A percentile compares a stretch with the other conserved stretches of the same genome.
phyloP scores from a whole-genome alignment of 1,140 invertebrate species.

The Drosophila sechellia region DNA sequence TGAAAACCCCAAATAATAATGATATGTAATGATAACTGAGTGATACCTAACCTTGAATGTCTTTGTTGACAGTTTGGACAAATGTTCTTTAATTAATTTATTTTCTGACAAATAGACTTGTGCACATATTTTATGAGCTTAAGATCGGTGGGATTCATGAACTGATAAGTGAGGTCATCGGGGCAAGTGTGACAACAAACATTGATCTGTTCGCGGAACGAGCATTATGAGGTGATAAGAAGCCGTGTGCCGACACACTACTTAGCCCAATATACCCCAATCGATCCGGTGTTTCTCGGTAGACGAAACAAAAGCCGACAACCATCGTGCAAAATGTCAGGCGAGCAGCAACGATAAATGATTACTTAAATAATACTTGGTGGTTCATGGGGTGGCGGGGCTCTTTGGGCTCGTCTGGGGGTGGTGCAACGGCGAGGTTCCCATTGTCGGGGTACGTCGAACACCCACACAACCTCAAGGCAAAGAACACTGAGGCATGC shows the following conservation, averaged over 20 bases:
- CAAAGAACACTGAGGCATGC: constrained; percentile 20
- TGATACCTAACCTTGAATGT: too few relatives aligned
- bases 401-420: background rate
- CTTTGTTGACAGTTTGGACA: background rate
- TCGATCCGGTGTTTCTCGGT: background rate
- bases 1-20: too few relatives aligned
- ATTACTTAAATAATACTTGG: constrained; percentile 59
- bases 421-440: constrained; percentile 15
- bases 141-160: too few relatives aligned
- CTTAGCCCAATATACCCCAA: constrained; percentile 7
- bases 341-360: constrained; percentile 54
- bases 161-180: background rate
- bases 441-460: constrained; percentile 29
- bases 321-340: constrained; percentile 49
- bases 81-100: background rate
- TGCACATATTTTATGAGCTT: background rate
- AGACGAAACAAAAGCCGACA: constrained; percentile 30
- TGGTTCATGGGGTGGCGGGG: background rate
- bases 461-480: constrained; percentile 30
- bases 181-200: background rate
- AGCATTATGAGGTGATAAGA: background rate
- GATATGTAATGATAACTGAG: too few relatives aligned
- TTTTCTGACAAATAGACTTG: background rate
- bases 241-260: background rate
- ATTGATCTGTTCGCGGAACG: too few relatives aligned